Base-by-base conservation (phyloP, 2,888 invertebrate genomes). In the Phytoseiulus persimilis region DNA sequence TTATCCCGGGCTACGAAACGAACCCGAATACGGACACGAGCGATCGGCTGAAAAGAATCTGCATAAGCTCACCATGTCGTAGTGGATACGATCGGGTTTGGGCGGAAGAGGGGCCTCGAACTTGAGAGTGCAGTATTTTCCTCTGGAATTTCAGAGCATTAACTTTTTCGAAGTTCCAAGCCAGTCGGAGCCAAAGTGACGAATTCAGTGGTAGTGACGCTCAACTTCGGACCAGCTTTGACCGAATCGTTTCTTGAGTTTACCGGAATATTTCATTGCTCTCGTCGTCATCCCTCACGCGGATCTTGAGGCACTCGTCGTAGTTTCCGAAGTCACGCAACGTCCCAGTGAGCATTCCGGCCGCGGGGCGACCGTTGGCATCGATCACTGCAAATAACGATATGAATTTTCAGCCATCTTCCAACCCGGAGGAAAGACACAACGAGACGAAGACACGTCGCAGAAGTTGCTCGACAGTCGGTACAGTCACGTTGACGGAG, bases 321-420 rank as follows among this genome's bases (percentile, higher is more conserved):
- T 90, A 91, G 18, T 90, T 90, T 9, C 91, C 91, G 46, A 91
- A 91, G 1, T 90, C 90, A 33, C 90, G 90, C 45, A 91, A 90
- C 0, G 91, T 91, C 1, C 91, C 91, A 31, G 90, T 90, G n/a
- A 91, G 90, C 91, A 91, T 91, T 9, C 91, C 91, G 18, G 91
- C 90, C 0, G 91, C 90, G 11, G 90, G 91, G 33, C 90, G 90
- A 0, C 91, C 91, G 83, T 90, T 90, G 9, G 91, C 91, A 33
- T 91, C 91, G n/a, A 91, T 91, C 91, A 91, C 91, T 91, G 90
- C n/a, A 89, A 90, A 87, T n/a, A 33, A 23, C 65, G 65, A 23
- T 2, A 28, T 23, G 65, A 65, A 18, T 2, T 65, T 46, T 46
- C 6, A 14, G 46, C 6, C 6, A 46, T 46, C 14, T 14, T 46